Evolutionary conservation across 2,888 invertebrate species (phyloP), one percentile per base, ranked within the genome.

Genomic region (Dasypogon diadema): DNA sequence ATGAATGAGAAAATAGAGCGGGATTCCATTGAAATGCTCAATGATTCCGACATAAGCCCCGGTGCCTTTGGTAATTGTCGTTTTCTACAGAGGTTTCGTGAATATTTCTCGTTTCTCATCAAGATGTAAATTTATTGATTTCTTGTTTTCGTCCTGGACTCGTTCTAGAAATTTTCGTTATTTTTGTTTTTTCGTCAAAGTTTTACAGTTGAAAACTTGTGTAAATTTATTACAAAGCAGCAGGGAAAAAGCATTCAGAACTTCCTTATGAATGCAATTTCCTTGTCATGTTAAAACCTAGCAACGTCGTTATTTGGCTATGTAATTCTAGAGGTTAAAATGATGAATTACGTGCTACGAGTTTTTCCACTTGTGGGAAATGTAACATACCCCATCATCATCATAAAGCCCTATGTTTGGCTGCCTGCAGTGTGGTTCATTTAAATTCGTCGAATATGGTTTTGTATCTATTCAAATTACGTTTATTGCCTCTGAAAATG

Each of bases 1-100:
- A 75, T 75, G 75, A 75, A 75, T 70, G 58, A 70, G 70, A 68
- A 70, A 70, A 70, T 68, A 75, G 48, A 24, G 24, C 22, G 46
- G 55, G 34, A 6, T 68, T 68, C 46, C 56, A 68, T 55, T 68
- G 58, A 75, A 75, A 68, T 68, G 42, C 24, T 26, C 58, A 58
- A 8, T 58, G 58, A 58, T 58, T 58, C 30, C 58, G 12, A 16
- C 16, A 16, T 58, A 58, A 58, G 26, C 30, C 58, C 30, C 14
- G 26, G 24, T 58, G 58, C 58, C 58, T 58, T 58, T 30, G 30
- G 30, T 58, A 58, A 58, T 58, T 58, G 58, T 58, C 58, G 30
- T 26, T 14, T 34, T 58, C 10, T 26, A 58, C 24, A 34, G 30
- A 58, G 30, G 4, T 30, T 30, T 30, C 30, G 30, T 30, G 30